Percentiles rank a stretch among this genome's conserved stretches.
Conservation (phyloP, 2,888 invertebrate genomes). For the Drosophila mayaguana region DNA sequence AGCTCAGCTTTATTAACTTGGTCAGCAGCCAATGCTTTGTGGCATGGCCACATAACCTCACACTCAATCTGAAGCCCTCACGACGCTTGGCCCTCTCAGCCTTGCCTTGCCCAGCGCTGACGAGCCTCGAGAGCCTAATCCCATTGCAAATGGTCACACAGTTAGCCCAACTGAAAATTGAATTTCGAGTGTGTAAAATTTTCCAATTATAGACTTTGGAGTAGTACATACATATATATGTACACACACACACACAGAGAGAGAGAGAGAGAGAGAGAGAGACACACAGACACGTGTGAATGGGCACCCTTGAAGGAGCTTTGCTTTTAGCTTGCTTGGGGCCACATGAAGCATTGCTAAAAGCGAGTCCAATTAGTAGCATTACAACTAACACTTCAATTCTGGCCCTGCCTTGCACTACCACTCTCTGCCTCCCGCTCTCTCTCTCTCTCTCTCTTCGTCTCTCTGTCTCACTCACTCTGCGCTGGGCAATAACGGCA, state of each 20-base stretch:
- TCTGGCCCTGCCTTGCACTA: constrained; percentile 47
- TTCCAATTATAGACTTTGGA: constrained; percentile 77
- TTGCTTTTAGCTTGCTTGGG: constrained; percentile 54
- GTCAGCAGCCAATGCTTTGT: constrained; percentile 37
- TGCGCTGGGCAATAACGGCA: constrained; percentile 73
- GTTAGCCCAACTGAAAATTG: constrained; percentile 64
- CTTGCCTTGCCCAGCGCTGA: neutral
- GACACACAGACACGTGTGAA: constrained; percentile 25
- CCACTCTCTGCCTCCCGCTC: neutral
- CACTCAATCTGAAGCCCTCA: neutral
- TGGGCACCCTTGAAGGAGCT: constrained; percentile 58
- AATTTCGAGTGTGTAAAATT: constrained; percentile 79
- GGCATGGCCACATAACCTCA: constrained; percentile 25
- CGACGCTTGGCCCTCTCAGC: too few relatives aligned
- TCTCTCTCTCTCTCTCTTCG: neutral
- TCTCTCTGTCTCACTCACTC: constrained; percentile 2
- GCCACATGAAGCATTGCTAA: constrained; percentile 72
- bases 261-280: too few relatives aligned
- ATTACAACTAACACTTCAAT: constrained; percentile 82
- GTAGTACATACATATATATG: constrained; percentile 23
- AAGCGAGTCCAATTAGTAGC: constrained; percentile 83
- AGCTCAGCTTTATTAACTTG: constrained; percentile 41
- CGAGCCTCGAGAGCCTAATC: neutral
- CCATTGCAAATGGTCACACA: constrained; percentile 42
- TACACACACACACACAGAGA: constrained; percentile 24